These are phyloP conservation scores for Augochlora pura DNA, from an alignment of 1,140 invertebrate genomes.

Conservation along the genomic window DNA sequence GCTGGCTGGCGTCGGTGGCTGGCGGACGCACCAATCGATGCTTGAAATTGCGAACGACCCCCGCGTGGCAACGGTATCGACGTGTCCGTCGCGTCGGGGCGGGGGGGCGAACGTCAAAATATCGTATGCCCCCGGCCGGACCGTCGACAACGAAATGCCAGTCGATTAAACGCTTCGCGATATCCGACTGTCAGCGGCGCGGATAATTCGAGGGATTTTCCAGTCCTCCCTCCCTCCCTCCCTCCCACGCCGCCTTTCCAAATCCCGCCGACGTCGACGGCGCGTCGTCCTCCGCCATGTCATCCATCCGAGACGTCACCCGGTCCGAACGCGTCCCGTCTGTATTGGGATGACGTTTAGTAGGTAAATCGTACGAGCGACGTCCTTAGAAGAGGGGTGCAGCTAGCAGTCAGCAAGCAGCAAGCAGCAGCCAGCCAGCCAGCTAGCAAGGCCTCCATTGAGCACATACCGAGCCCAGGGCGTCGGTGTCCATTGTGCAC, in stretches of 20 bases:
- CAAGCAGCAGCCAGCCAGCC: no score
- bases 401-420: no score
- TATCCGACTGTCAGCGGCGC: background rate
- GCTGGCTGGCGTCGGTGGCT: no score
- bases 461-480: conserved; percentile 63
- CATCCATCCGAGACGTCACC: background rate
- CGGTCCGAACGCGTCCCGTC: background rate
- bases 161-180: conserved; percentile 24
- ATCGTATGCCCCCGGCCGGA: conserved; percentile 15
- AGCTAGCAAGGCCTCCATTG: conserved; percentile 66
- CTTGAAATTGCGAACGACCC: background rate
- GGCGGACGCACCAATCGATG: background rate
- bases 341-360: conserved; percentile 34
- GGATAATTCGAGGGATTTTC: conserved; percentile 45
- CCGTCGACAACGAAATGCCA: conserved; percentile 29
- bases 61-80: background rate
- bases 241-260: background rate
- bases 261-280: background rate
- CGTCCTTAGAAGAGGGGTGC: conserved; percentile 43
- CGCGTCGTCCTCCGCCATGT: background rate
- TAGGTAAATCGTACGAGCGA: conserved; percentile 46
- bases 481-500: conserved; percentile 62
- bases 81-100: background rate
- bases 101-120: conserved; percentile 29
- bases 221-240: background rate